Percentiles rank a stretch among this genome's conserved stretches.
Conservation (phyloP, 64 coral and sea anemone genomes). For the Dendronephthya gigantea region DNA sequence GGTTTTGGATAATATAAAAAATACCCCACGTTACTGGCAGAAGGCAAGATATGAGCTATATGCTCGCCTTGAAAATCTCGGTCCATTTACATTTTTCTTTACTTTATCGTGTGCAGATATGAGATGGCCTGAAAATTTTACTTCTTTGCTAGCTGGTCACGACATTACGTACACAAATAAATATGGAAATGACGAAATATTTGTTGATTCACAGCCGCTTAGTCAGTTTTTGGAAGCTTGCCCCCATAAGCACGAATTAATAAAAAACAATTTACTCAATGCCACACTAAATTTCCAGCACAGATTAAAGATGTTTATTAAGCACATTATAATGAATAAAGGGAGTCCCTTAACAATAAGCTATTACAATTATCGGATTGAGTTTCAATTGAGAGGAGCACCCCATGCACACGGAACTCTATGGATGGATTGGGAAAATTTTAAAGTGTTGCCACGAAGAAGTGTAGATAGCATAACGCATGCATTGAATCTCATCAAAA, state of each 20-base stretch:
- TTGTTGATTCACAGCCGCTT: not conserved
- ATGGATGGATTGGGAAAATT: not conserved
- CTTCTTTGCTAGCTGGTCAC: not conserved
- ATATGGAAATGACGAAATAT: not conserved
- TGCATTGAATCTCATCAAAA: no score
- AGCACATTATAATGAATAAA: not conserved
- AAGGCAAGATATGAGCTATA: not conserved
- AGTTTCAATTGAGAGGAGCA: not conserved
- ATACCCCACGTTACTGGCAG: not conserved
- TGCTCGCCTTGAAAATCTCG: not conserved
- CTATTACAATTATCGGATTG: not conserved
- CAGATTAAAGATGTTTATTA: not conserved
- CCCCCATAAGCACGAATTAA: not conserved
- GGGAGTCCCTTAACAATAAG: not conserved
- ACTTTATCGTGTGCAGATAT: not conserved
- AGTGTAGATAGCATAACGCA: no score
- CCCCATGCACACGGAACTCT: not conserved
- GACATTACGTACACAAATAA: not conserved
- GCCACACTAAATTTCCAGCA: not conserved
- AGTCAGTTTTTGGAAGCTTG: not conserved
- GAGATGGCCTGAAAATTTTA: not conserved
- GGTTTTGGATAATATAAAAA: not conserved
- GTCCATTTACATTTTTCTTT: conserved; percentile 4
- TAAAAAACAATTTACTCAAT: not conserved
- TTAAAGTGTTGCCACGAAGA: not conserved